phyloP scores from a whole-genome alignment of 1,140 invertebrate species.

The Episyrphus balteatus region DNA sequence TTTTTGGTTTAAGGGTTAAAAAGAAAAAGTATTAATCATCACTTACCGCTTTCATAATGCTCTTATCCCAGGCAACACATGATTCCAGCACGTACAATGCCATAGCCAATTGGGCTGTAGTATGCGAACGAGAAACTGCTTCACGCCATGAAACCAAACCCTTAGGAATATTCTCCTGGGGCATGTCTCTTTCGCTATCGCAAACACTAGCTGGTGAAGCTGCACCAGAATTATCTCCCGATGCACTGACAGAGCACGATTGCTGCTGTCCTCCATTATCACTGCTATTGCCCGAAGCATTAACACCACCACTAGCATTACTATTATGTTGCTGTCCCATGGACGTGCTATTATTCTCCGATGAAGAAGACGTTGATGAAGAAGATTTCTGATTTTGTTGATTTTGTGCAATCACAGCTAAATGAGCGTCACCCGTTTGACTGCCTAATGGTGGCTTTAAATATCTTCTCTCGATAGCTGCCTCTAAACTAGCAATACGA shows the following conservation, averaged over 20 bases:
- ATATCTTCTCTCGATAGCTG: slow-evolving; percentile 84
- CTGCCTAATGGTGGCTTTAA: slow-evolving; percentile 83
- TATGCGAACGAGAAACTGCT: slow-evolving; percentile 67
- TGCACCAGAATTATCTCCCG: slow-evolving; percentile 24
- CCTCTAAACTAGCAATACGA: slow-evolving; percentile 71
- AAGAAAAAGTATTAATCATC: background rate
- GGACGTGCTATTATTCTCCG: slow-evolving; percentile 23
- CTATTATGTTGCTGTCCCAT: slow-evolving; percentile 1
- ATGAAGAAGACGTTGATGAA: slow-evolving; percentile 24
- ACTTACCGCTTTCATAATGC: slow-evolving; percentile 96
- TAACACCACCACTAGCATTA: slow-evolving; percentile 15
- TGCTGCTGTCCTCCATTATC: slow-evolving; percentile 18
- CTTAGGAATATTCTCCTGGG: slow-evolving; percentile 44
- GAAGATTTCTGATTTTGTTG: slow-evolving; percentile 33
- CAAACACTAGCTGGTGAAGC: slow-evolving; percentile 29
- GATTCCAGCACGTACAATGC: slow-evolving; percentile 80
- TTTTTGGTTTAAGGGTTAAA: background rate
- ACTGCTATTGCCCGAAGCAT: slow-evolving; percentile 17
- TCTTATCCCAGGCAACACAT: slow-evolving; percentile 95
- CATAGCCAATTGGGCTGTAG: slow-evolving; percentile 83
- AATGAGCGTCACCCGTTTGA: slow-evolving; percentile 31
- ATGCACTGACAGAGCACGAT: slow-evolving; percentile 18
- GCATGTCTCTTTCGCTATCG: slow-evolving; percentile 32
- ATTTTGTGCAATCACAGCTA: slow-evolving; percentile 35
- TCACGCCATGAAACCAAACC: slow-evolving; percentile 80